Base-by-base conservation (phyloP, 2,797 vertebrate genomes). In the Oreonectes daqikongensis region DNA sequence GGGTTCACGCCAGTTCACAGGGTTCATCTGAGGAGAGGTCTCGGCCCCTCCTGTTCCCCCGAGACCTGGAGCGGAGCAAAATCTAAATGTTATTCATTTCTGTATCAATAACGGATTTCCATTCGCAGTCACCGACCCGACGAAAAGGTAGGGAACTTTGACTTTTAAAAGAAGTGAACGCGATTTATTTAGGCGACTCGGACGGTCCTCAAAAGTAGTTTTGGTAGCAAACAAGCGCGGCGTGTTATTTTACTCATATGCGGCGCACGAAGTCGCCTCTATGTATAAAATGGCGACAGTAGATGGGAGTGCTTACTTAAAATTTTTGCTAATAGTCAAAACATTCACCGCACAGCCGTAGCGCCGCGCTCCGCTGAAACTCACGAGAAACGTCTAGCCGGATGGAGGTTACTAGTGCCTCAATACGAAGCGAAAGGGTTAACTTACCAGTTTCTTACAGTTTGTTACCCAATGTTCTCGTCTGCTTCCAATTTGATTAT, bases 211-310 rank as follows among this genome's bases (percentile, higher is more conserved):
- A 69, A 81, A 82, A 85, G 79, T 85, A 82, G 79, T 80, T 72
- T 38, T 65, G 52, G 67, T 59, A 60, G 64, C 63, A 74, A 79
- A 72, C 69, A 53, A 72, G 65, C 75, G 72, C 72, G 84, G 35
- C 82, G 90, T 83, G 89, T 89, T 86, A 71, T 85, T 87, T 85
- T 87, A 89, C 88, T 89, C 82, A 87, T 85, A 88, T 89, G 85
- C 90, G 86, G 80, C 84, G 89, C 87, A 90, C 91, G 86, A 92
- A 92, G 92, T 94, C 91, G 90, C 89, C 91, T 64, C 67, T 89
- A 92, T 91, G 90, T 92, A 91, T 93, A 94, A 94, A 93, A 94
- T 94, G 93, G 93, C 93, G 93, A 94, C 93, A 94, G 90, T 90
- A 90, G 89, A 91, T 88, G 89, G 91, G 83, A 85, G 83, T 79